Percentiles rank a stretch among this genome's conserved stretches.
These are phyloP conservation scores for Aphelenchoides avenae DNA, from an alignment of 1,140 invertebrate species.

Conservation along the genomic window DNA sequence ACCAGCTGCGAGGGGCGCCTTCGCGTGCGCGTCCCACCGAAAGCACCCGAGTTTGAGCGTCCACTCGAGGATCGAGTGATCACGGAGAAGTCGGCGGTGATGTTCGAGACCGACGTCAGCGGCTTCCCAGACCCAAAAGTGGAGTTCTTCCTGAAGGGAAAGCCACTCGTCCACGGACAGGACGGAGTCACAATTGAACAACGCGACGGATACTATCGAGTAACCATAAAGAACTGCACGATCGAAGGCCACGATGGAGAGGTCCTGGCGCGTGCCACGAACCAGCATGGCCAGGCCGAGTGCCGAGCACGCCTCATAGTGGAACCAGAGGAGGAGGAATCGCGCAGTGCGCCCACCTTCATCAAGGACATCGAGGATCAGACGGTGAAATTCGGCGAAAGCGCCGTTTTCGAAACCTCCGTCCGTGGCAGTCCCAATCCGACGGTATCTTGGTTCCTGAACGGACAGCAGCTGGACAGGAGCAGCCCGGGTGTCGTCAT, in stretches of 20 bases:
- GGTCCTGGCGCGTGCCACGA: slow-evolving; percentile 45
- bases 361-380: slow-evolving; percentile 59
- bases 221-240: slow-evolving; percentile 41
- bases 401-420: slow-evolving; percentile 51
- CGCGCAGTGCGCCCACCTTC: slow-evolving; percentile 53
- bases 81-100: slow-evolving; percentile 43
- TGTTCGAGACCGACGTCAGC: slow-evolving; percentile 56
- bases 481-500: slow-evolving; percentile 48
- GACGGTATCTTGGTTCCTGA: slow-evolving; percentile 51
- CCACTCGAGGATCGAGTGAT: slow-evolving; percentile 53
- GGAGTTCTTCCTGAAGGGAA: slow-evolving; percentile 40
- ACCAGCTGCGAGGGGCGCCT: slow-evolving; percentile 51
- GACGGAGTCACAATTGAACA: slow-evolving; percentile 52
- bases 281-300: slow-evolving; percentile 54
- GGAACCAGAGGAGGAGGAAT: slow-evolving; percentile 53
- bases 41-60: slow-evolving; percentile 50
- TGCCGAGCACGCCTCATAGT: slow-evolving; percentile 51
- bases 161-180: slow-evolving; percentile 36
- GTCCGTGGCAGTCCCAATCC: slow-evolving; percentile 55
- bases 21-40: slow-evolving; percentile 48
- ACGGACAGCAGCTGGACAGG: slow-evolving; percentile 41
- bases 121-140: slow-evolving; percentile 57
- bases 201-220: slow-evolving; percentile 47
- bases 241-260: slow-evolving; percentile 56
- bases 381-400: slow-evolving; percentile 56